phyloP scores from a whole-genome alignment of 2,888 invertebrate species.

The Drosophila atroscutellata region DNA sequence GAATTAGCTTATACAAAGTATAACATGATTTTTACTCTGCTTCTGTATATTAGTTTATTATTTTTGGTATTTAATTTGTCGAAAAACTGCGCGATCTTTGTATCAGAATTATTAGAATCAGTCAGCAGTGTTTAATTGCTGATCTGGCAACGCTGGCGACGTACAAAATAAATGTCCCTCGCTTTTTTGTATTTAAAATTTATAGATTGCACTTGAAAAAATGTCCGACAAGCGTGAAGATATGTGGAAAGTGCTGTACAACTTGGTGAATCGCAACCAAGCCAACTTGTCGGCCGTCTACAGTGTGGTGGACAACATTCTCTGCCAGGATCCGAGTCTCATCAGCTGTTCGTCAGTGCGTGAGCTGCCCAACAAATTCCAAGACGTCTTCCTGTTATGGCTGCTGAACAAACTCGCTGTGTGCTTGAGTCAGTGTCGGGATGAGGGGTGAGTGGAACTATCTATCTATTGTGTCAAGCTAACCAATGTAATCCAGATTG shows the following conservation, averaged over 20 bases:
- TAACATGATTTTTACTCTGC: background rate
- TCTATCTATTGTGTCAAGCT: background rate
- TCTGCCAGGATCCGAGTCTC: slow-evolving; percentile 81
- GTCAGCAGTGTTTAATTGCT: slow-evolving; percentile 23
- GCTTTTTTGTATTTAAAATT: slow-evolving; percentile 21
- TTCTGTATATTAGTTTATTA: too few species aligned
- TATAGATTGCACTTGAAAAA: background rate
- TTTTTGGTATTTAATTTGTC: background rate
- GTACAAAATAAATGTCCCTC: slow-evolving; percentile 13
- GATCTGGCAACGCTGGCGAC: slow-evolving; percentile 39
- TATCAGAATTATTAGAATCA: background rate
- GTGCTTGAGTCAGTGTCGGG: slow-evolving; percentile 52
- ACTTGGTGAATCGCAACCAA: slow-evolving; percentile 75
- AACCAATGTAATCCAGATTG: slow-evolving; percentile 52
- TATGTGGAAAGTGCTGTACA: slow-evolving; percentile 83
- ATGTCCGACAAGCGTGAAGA: slow-evolving; percentile 81
- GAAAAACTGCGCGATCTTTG: background rate
- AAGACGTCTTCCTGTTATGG: slow-evolving; percentile 78
- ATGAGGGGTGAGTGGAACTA: slow-evolving; percentile 49
- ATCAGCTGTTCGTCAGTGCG: slow-evolving; percentile 69
- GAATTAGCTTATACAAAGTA: background rate
- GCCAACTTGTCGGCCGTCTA: slow-evolving; percentile 68
- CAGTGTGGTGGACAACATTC: slow-evolving; percentile 76
- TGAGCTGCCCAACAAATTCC: slow-evolving; percentile 68
- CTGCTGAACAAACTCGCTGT: slow-evolving; percentile 76